Conservation (phyloP, 2,113 vertebrate genomes). For the Apeltes quadracus region DNA sequence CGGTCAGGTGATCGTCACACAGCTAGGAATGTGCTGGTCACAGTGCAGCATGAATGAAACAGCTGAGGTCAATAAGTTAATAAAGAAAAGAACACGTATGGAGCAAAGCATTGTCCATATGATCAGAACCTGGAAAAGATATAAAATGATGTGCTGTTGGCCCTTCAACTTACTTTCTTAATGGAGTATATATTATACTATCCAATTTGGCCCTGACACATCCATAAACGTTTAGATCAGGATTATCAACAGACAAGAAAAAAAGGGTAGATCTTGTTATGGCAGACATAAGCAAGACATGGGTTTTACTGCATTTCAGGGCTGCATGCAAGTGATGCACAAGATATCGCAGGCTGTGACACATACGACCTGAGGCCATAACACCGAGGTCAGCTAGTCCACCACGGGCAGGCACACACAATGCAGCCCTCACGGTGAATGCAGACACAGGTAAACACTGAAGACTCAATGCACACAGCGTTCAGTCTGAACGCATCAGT, state of each 20-base stretch:
- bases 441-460: conserved; percentile 34
- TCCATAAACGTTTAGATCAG: background rate
- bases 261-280: background rate
- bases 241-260: conserved; percentile 2
- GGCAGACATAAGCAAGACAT: conserved; percentile 24
- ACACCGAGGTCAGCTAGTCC: conserved; percentile 51
- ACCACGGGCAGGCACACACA: conserved; percentile 23
- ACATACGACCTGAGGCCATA: conserved; percentile 54
- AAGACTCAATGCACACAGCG: conserved; percentile 20
- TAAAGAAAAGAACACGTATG: background rate
- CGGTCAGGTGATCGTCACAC: conserved; percentile 1
- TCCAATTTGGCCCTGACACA: background rate
- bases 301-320: conserved; percentile 37
- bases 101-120: background rate
- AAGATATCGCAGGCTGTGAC: conserved; percentile 57
- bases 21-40: background rate
- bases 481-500: conserved; percentile 11
- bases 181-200: background rate
- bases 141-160: background rate
- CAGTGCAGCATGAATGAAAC: conserved; percentile 9
- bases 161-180: background rate
- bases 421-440: conserved; percentile 51
- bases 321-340: conserved; percentile 46
- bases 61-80: background rate
- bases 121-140: background rate